Percentiles rank a stretch among this genome's conserved stretches.
Conservation (phyloP, 2,888 invertebrate genomes). For the Tenthredo amoena region DNA sequence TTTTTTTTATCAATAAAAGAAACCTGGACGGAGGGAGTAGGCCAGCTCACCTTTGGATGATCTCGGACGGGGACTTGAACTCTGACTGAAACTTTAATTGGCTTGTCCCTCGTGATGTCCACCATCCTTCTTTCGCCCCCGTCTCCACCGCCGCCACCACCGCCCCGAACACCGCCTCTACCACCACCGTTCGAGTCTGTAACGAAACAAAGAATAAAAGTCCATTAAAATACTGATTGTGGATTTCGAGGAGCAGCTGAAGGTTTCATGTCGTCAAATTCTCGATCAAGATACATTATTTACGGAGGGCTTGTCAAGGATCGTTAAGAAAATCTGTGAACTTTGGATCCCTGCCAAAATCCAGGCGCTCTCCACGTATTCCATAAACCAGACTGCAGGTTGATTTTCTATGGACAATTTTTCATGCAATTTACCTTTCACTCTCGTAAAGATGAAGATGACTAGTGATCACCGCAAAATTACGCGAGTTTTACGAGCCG, state of each 20-base stretch:
- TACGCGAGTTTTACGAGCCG: neutral
- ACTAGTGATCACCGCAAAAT: neutral
- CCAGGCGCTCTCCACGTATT: neutral
- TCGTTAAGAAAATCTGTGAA: constrained; percentile 20
- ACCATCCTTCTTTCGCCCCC: constrained; percentile 85
- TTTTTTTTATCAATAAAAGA: constrained; percentile 6
- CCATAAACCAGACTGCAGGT: neutral
- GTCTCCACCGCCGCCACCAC: constrained; percentile 69
- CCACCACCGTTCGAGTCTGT: constrained; percentile 68
- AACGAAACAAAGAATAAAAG: constrained; percentile 57
- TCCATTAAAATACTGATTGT: constrained; percentile 7
- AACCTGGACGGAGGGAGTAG: constrained; percentile 22
- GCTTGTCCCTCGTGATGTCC: constrained; percentile 92
- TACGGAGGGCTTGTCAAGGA: neutral
- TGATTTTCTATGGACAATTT: constrained; percentile 9
- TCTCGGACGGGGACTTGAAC: constrained; percentile 93
- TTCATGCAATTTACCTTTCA: neutral
- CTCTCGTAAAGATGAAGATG: neutral
- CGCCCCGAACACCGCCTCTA: constrained; percentile 62
- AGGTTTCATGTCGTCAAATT: neutral
- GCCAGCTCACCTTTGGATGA: constrained; percentile 87
- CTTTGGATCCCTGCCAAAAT: constrained; percentile 19
- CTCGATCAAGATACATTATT: neutral
- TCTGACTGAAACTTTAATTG: constrained; percentile 91
- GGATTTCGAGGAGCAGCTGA: neutral